These are phyloP conservation scores for Andricus curvator DNA, from an alignment of 2,888 invertebrate genomes.

Conservation along the genomic window DNA sequence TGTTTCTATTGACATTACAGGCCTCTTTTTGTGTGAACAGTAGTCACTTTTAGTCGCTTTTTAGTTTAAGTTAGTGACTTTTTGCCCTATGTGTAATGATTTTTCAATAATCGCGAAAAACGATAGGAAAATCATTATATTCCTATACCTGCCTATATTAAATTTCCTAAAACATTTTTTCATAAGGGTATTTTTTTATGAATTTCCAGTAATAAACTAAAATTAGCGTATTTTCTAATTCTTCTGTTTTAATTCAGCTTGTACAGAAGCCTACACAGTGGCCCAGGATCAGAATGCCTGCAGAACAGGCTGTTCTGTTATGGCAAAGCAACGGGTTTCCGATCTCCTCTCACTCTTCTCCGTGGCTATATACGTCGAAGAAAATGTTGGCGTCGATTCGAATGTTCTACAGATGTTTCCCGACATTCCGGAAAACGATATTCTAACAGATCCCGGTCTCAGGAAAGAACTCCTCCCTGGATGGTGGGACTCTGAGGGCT, in stretches of 20 bases:
- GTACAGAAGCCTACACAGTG: slow-evolving; percentile 71
- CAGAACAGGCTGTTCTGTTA: slow-evolving; percentile 69
- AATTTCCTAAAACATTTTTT: too few relatives aligned
- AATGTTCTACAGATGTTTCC: slow-evolving; percentile 69
- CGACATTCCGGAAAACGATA: slow-evolving; percentile 72
- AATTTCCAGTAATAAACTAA: background rate
- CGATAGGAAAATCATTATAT: too few relatives aligned
- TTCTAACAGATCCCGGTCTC: slow-evolving; percentile 71
- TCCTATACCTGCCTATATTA: too few relatives aligned
- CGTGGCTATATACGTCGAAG: slow-evolving; percentile 65
- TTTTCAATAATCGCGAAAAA: too few relatives aligned
- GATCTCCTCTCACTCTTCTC: slow-evolving; percentile 66
- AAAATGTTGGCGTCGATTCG: slow-evolving; percentile 66
- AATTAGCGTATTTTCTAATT: background rate
- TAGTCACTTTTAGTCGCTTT: too few relatives aligned
- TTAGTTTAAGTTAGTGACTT: too few relatives aligned
- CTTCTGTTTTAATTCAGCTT: slow-evolving; percentile 64
- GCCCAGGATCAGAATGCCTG: slow-evolving; percentile 67
- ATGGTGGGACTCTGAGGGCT: slow-evolving; percentile 73
- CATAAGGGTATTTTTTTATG: too few relatives aligned
- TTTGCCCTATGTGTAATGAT: too few relatives aligned
- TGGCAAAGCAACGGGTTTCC: slow-evolving; percentile 67
- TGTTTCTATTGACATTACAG: too few relatives aligned
- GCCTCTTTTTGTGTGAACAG: too few relatives aligned
- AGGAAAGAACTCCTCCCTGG: slow-evolving; percentile 72